These are phyloP conservation scores for Eurosta solidaginis DNA, from an alignment of 1,140 invertebrate genomes.

Conservation along the genomic window DNA sequence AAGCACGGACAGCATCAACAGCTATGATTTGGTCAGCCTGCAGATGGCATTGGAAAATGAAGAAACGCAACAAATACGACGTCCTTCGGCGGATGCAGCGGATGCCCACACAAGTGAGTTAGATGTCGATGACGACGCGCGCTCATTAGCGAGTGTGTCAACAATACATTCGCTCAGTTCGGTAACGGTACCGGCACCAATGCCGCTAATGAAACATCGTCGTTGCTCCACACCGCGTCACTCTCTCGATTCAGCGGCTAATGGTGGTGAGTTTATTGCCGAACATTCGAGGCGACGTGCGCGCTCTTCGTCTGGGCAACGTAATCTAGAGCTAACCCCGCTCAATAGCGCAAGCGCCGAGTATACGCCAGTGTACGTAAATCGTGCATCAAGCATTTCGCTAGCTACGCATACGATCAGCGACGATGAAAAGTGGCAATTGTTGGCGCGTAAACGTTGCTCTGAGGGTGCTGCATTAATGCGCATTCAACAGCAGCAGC, in stretches of 20 bases:
- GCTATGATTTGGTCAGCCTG: slow-evolving; percentile 48
- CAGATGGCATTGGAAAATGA: slow-evolving; percentile 41
- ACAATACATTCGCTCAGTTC: slow-evolving; percentile 37
- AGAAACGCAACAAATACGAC: not conserved
- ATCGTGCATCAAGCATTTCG: slow-evolving; percentile 50
- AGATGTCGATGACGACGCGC: slow-evolving; percentile 35
- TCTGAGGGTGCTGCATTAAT: slow-evolving; percentile 44
- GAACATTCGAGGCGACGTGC: slow-evolving; percentile 42
- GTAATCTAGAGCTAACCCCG: slow-evolving; percentile 54
- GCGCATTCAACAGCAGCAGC: not conserved
- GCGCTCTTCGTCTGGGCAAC: slow-evolving; percentile 54
- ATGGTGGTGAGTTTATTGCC: slow-evolving; percentile 8
- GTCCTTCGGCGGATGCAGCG: slow-evolving; percentile 17
- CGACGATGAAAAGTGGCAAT: slow-evolving; percentile 58
- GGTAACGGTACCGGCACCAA: slow-evolving; percentile 43
- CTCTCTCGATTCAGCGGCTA: slow-evolving; percentile 43
- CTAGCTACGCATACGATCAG: slow-evolving; percentile 41
- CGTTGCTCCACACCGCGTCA: slow-evolving; percentile 52
- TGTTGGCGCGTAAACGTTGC: slow-evolving; percentile 53
- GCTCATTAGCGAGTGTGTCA: slow-evolving; percentile 49
- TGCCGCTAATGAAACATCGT: slow-evolving; percentile 54
- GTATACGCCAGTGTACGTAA: slow-evolving; percentile 55
- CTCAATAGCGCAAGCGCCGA: slow-evolving; percentile 45
- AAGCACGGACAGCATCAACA: slow-evolving; percentile 52
- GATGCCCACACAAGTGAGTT: slow-evolving; percentile 9